phyloP scores from a whole-genome alignment of 2,888 invertebrate species.

The Ectemnius continuus region DNA sequence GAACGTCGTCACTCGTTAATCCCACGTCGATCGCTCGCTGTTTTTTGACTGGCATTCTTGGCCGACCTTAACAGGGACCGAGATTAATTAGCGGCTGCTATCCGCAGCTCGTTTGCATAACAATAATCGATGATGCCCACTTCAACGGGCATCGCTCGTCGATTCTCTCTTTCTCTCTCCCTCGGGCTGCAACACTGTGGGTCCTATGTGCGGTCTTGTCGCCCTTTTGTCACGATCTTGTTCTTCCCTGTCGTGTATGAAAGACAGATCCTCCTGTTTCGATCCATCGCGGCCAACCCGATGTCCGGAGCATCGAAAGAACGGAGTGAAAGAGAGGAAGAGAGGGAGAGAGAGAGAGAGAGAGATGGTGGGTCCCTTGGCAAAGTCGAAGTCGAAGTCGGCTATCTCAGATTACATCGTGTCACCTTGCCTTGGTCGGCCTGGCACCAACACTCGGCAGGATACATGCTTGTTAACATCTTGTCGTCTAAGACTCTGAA shows the following conservation, averaged over 20 bases:
- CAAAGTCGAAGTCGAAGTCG: conserved; percentile 56
- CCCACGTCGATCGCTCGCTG: neutral
- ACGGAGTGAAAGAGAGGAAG: conserved; percentile 39
- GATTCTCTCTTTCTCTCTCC: too few relatives aligned
- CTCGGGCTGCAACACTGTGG: too few relatives aligned
- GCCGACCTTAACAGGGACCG: neutral
- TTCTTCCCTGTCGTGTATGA: conserved; percentile 59
- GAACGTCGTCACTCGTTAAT: neutral
- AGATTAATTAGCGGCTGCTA: neutral
- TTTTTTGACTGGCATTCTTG: neutral
- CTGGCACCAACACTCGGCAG: conserved; percentile 59
- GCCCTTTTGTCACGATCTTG: conserved; percentile 57
- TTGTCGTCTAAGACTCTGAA: conserved; percentile 69
- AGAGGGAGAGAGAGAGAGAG: conserved; percentile 28
- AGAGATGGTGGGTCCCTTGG: conserved; percentile 30
- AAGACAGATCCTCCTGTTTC: conserved; percentile 57
- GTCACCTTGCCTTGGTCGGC: conserved; percentile 68
- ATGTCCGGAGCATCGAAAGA: conserved; percentile 44
- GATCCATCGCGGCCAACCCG: conserved; percentile 44
- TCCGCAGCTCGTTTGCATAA: neutral
- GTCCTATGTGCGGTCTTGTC: neutral
- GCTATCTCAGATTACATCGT: conserved; percentile 76
- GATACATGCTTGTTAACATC: conserved; percentile 74
- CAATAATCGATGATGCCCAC: neutral
- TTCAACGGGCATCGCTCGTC: too few relatives aligned